phyloP scores from a whole-genome alignment of 2,113 vertebrate genomes.

The Prolemur simus region DNA sequence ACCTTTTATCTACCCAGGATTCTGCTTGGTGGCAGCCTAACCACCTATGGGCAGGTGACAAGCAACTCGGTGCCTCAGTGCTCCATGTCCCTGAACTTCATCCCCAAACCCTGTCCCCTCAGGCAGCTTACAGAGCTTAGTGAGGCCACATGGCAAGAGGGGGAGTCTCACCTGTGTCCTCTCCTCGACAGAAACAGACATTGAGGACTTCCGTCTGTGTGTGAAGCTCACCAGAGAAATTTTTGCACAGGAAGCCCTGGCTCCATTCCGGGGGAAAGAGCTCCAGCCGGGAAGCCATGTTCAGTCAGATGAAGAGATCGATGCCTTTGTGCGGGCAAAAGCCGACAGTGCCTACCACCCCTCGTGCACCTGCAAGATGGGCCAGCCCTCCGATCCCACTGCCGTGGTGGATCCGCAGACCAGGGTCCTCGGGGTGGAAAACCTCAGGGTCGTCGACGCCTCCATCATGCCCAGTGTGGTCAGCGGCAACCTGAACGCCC shows the following conservation, averaged over 20 bases:
- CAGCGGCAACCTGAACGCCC: conserved; percentile 96
- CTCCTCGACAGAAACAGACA: conserved; percentile 88
- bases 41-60: neutral
- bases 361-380: conserved; percentile 98
- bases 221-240: conserved; percentile 94
- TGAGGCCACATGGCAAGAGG: neutral
- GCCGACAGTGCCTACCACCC: conserved; percentile 97
- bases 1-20: neutral
- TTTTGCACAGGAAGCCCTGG: conserved; percentile 94
- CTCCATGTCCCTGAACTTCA: neutral
- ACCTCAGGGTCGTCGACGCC: conserved; percentile 93
- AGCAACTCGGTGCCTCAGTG: neutral
- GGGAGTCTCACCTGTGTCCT: conserved; percentile 28
- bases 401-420: conserved; percentile 92
- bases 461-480: conserved; percentile 98
- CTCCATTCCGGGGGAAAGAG: conserved; percentile 91
- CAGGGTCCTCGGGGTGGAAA: conserved; percentile 91
- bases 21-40: neutral
- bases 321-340: conserved; percentile 92
- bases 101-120: neutral
- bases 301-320: conserved; percentile 92
- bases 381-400: conserved; percentile 85
- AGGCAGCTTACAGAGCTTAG: neutral
- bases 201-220: conserved; percentile 91
- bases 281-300: conserved; percentile 88